These are phyloP conservation scores for Drosophila asahinai DNA, from an alignment of 1,140 invertebrate genomes.

Conservation along the genomic window DNA sequence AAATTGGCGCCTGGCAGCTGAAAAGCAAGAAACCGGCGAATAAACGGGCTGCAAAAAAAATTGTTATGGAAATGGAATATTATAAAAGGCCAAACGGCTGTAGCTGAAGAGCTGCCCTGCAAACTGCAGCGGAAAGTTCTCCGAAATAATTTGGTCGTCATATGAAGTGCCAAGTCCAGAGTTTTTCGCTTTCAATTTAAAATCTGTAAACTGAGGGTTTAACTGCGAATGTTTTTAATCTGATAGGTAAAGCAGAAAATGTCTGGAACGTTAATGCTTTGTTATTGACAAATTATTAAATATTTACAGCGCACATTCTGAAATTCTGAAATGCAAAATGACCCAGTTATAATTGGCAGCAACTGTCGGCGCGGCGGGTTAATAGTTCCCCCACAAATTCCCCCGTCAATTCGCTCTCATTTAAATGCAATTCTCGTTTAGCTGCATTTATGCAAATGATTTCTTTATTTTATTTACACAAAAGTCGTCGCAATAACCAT, in stretches of 20 bases:
- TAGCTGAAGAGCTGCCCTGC: constrained; percentile 11
- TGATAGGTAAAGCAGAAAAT: constrained; percentile 8
- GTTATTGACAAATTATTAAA: constrained; percentile 8
- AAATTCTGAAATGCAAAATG: not conserved
- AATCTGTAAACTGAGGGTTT: not conserved
- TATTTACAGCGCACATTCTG: constrained; percentile 13
- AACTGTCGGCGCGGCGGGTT: too few species aligned
- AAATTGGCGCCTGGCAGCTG: constrained; percentile 14
- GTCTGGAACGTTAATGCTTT: constrained; percentile 3
- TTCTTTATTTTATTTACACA: constrained; percentile 57
- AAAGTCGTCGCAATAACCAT: constrained; percentile 37
- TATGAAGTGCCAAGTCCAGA: constrained; percentile 9
- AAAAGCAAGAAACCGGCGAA: constrained; percentile 1
- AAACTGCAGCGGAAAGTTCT: constrained; percentile 38
- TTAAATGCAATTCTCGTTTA: constrained; percentile 43
- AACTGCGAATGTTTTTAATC: not conserved
- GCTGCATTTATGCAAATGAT: constrained; percentile 41
- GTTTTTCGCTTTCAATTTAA: constrained; percentile 13
- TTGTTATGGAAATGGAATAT: constrained; percentile 59
- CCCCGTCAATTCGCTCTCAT: constrained; percentile 33
- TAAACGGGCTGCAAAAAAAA: constrained; percentile 21
- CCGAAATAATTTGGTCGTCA: constrained; percentile 10
- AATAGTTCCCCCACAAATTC: not conserved
- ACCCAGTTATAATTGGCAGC: constrained; percentile 19
- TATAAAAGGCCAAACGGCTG: constrained; percentile 39